Percentiles rank a stretch among this genome's conserved stretches.
phyloP scores from a whole-genome alignment of 2,113 vertebrate species.

The Seriola rivoliana region DNA sequence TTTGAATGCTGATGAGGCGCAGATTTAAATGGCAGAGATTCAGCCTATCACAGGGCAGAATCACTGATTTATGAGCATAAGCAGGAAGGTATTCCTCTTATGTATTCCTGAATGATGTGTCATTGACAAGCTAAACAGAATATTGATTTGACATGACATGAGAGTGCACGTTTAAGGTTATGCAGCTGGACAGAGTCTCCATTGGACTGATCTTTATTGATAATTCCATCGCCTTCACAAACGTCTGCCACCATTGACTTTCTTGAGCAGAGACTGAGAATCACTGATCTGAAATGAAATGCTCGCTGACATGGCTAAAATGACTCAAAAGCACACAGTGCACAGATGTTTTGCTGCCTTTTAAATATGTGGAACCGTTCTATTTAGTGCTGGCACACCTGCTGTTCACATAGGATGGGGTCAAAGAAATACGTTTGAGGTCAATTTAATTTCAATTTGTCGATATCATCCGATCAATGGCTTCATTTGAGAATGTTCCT shows the following conservation, averaged over 20 bases:
- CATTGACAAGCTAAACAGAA: neutral
- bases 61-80: neutral
- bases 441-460: slow-evolving; percentile 67
- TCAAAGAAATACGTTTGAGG: slow-evolving; percentile 64
- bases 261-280: slow-evolving; percentile 49
- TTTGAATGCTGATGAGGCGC: slow-evolving; percentile 21
- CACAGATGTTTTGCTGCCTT: slow-evolving; percentile 46
- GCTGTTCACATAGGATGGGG: slow-evolving; percentile 40
- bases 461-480: slow-evolving; percentile 47
- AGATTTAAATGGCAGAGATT: neutral
- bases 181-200: neutral
- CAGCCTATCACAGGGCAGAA: neutral
- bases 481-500: slow-evolving; percentile 32
- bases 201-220: slow-evolving; percentile 6
- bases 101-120: neutral
- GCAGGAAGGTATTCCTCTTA: neutral
- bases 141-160: neutral
- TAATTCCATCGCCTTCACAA: slow-evolving; percentile 13
- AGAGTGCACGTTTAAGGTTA: slow-evolving; percentile 1
- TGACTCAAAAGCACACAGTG: slow-evolving; percentile 42
- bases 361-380: slow-evolving; percentile 24
- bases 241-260: slow-evolving; percentile 44
- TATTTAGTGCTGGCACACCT: slow-evolving; percentile 10
- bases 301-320: slow-evolving; percentile 64
- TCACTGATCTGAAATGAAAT: slow-evolving; percentile 65